Conservation (phyloP, 2,113 vertebrate genomes). For the Saccopteryx bilineata region DNA sequence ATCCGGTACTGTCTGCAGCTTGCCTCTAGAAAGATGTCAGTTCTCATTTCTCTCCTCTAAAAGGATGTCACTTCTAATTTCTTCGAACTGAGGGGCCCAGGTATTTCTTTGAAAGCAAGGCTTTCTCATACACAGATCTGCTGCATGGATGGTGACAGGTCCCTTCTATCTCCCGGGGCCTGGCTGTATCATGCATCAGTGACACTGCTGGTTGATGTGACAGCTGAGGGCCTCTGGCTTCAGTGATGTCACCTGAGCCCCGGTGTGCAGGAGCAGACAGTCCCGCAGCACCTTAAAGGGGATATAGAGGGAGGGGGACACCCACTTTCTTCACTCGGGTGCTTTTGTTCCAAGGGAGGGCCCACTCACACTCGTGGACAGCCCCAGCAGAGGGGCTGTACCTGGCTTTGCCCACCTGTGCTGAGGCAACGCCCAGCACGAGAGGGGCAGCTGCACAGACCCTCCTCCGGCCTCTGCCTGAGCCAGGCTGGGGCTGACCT, state of each 20-base stretch:
- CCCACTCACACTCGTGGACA: not conserved
- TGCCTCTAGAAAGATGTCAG: not conserved
- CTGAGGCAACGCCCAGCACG: not conserved
- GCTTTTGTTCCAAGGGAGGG: not conserved
- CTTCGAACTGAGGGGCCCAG: not conserved
- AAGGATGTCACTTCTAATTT: not conserved
- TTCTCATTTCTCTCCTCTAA: not conserved
- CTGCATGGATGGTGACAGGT: too few relatives aligned
- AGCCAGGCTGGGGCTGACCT: not conserved
- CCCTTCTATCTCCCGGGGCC: not conserved
- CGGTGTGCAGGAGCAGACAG: not conserved
- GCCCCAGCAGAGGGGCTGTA: not conserved
- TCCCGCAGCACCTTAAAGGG: accelerated
- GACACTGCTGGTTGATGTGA: not conserved
- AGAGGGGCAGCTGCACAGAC: not conserved
- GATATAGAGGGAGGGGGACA: not conserved
- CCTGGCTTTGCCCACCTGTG: accelerated
- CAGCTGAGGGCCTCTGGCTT: not conserved
- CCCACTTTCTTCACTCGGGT: not conserved
- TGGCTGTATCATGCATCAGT: not conserved
- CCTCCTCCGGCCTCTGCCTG: too few relatives aligned
- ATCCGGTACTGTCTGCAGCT: not conserved
- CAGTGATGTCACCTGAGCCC: not conserved
- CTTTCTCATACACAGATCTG: not conserved
- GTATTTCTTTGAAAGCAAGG: not conserved